Conservation (phyloP, 2,888 invertebrate species). For the Diarsia rubi region DNA sequence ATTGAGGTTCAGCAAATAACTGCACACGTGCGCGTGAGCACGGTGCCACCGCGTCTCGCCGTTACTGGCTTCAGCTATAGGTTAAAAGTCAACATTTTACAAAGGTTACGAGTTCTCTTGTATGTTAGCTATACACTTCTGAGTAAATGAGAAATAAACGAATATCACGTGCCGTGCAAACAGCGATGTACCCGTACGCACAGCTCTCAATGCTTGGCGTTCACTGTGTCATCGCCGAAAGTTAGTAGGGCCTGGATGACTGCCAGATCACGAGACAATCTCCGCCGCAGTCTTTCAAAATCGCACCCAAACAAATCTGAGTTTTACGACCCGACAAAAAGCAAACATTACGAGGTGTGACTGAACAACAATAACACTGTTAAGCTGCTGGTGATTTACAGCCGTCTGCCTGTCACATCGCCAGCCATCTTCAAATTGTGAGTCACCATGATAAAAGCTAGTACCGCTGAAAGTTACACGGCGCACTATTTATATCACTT, state of each 20-base stretch:
- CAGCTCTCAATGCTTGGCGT: slow-evolving; percentile 2
- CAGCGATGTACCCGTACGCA: slow-evolving; percentile 23
- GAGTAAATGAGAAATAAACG: slow-evolving; percentile 16
- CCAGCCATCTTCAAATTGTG: slow-evolving; percentile 58
- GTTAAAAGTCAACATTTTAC: slow-evolving; percentile 24
- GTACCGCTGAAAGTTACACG: background rate
- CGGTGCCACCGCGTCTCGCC: slow-evolving; percentile 73
- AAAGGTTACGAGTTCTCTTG: slow-evolving; percentile 4
- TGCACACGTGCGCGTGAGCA: slow-evolving; percentile 65
- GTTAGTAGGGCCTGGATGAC: slow-evolving; percentile 65
- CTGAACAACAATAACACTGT: slow-evolving; percentile 76
- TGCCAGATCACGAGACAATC: slow-evolving; percentile 73
- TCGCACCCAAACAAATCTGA: slow-evolving; percentile 78
- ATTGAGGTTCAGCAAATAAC: slow-evolving; percentile 27
- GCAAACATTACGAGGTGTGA: slow-evolving; percentile 65
- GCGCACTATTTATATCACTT: background rate
- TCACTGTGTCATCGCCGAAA: slow-evolving; percentile 16
- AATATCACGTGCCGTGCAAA: background rate
- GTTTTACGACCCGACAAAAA: slow-evolving; percentile 79
- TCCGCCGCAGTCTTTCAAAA: slow-evolving; percentile 68
- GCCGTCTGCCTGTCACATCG: slow-evolving; percentile 72
- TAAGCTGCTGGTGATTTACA: slow-evolving; percentile 74
- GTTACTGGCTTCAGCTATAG: slow-evolving; percentile 36
- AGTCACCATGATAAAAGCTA: slow-evolving; percentile 28
- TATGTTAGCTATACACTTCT: slow-evolving; percentile 31